Conservation (phyloP, 2,113 vertebrate genomes). For the Sarotherodon lohbergeri region DNA sequence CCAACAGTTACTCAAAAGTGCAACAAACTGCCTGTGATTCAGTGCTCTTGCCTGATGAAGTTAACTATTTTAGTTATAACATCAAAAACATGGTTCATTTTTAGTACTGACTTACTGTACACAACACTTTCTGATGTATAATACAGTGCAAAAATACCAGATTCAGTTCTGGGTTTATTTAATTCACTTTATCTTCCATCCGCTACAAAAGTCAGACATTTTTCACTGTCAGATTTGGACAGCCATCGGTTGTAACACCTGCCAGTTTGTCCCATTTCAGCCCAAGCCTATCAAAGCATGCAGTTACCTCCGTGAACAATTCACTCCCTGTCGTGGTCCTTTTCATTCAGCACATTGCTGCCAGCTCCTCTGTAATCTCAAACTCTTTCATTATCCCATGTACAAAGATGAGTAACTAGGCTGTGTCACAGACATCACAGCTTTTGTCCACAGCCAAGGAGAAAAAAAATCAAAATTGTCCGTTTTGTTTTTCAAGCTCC, state of each 20-base stretch:
- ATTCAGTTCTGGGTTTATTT: neutral
- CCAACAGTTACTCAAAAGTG: neutral
- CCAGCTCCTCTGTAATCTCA: neutral
- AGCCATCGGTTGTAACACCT: neutral
- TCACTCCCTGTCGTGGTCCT: neutral
- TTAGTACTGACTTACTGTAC: neutral
- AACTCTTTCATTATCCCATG: neutral
- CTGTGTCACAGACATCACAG: neutral
- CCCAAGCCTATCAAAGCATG: neutral
- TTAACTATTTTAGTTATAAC: neutral
- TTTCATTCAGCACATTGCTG: neutral
- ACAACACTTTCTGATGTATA: neutral
- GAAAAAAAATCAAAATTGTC: neutral
- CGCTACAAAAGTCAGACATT: neutral
- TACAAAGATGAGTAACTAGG: neutral
- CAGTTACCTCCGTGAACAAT: neutral
- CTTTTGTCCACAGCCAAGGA: neutral
- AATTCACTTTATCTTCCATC: neutral
- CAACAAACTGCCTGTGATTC: neutral
- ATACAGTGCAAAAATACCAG: neutral
- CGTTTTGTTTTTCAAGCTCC: neutral
- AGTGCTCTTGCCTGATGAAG: neutral
- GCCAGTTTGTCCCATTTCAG: neutral
- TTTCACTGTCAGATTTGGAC: neutral
- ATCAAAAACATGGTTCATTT: neutral